Conservation (phyloP, 2,888 invertebrate species). For the Mythimna ferrago region DNA sequence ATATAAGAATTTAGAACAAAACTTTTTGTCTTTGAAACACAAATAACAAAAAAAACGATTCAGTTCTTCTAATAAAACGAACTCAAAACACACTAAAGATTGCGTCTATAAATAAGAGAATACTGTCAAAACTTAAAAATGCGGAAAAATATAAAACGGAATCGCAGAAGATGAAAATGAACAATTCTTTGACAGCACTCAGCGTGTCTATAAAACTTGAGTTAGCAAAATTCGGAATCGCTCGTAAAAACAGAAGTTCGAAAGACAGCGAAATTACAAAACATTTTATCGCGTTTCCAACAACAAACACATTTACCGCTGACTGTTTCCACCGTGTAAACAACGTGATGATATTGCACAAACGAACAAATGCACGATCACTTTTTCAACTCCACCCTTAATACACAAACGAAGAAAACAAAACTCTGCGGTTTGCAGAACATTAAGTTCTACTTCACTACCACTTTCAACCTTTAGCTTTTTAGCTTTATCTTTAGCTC, state of each 20-base stretch:
- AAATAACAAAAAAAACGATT: not conserved
- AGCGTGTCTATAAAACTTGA: slow-evolving; percentile 48
- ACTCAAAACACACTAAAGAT: slow-evolving; percentile 30
- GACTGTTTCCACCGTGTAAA: slow-evolving; percentile 67
- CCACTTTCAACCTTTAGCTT: slow-evolving; percentile 4
- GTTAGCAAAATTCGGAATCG: slow-evolving; percentile 57
- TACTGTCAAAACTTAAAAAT: slow-evolving; percentile 45
- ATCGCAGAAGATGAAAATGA: slow-evolving; percentile 47
- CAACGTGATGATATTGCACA: slow-evolving; percentile 67
- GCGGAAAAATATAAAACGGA: slow-evolving; percentile 51
- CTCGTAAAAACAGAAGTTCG: slow-evolving; percentile 58
- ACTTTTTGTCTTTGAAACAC: slow-evolving; percentile 10
- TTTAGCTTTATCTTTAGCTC: not conserved
- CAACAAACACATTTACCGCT: slow-evolving; percentile 71
- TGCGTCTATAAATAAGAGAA: slow-evolving; percentile 28
- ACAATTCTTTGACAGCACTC: slow-evolving; percentile 53
- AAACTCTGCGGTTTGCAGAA: slow-evolving; percentile 13
- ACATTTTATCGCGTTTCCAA: slow-evolving; percentile 63
- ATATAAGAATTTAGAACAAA: slow-evolving; percentile 8
- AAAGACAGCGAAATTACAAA: slow-evolving; percentile 55
- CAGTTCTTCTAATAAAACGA: slow-evolving; percentile 44
- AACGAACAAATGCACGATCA: slow-evolving; percentile 68
- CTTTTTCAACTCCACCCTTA: slow-evolving; percentile 55
- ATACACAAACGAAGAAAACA: slow-evolving; percentile 56
- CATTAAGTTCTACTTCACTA: slow-evolving; percentile 10